phyloP scores from a whole-genome alignment of 2,797 vertebrate genomes.

The Pangasius krempfi region DNA sequence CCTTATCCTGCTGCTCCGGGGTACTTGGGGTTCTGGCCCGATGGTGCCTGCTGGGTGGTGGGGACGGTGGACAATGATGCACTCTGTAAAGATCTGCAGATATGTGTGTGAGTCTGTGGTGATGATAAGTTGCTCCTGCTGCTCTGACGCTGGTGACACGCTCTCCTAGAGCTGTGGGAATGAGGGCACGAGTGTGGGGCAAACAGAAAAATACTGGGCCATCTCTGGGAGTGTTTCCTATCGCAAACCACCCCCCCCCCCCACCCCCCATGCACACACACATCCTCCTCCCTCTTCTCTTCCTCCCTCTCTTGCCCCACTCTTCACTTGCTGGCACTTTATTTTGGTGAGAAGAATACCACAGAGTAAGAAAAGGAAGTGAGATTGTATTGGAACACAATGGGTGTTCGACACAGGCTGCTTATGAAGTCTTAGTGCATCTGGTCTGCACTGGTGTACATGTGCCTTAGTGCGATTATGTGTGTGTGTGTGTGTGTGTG shows the following conservation, averaged over 20 bases:
- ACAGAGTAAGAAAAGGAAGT: conserved; percentile 87
- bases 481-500: neutral
- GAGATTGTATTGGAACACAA: conserved; percentile 97
- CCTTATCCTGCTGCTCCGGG: conserved; percentile 28
- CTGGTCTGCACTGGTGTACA: neutral
- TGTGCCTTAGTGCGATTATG: conserved; percentile 5
- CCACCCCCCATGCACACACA: neutral
- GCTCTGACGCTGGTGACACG: conserved; percentile 10
- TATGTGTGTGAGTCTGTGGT: conserved; percentile 15
- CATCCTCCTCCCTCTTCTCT: conserved; percentile 56
- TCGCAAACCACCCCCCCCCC: conserved; percentile 16
- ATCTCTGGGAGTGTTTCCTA: conserved; percentile 54
- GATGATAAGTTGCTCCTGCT: conserved; percentile 9
- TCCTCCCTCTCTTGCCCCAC: conserved; percentile 59
- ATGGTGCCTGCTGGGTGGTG: conserved; percentile 23
- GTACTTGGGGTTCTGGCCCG: conserved; percentile 29
- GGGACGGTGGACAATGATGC: neutral
- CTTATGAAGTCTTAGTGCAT: conserved; percentile 35
- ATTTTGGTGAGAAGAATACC: conserved; percentile 87
- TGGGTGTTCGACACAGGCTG: conserved; percentile 74
- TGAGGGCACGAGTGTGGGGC: conserved; percentile 40
- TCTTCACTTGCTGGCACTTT: conserved; percentile 63
- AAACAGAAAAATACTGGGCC: conserved; percentile 51
- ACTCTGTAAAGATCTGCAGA: conserved; percentile 8
- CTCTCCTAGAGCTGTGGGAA: conserved; percentile 41